Base-by-base conservation (phyloP, 2,888 invertebrate species). In the Agrotis clavis region DNA sequence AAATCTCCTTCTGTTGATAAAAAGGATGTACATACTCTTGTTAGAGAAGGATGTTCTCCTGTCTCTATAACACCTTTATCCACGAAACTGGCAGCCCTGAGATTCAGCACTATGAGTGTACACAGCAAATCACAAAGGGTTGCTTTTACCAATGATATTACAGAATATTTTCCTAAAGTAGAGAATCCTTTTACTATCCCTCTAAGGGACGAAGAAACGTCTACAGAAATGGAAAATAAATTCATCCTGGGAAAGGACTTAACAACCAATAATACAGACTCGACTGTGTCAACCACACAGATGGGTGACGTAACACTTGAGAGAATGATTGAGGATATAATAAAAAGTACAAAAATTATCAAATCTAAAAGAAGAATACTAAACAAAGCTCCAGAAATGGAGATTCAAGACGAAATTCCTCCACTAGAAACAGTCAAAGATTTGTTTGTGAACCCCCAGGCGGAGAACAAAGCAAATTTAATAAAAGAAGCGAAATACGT, bases 241-340 rank as follows among this genome's bases (percentile, higher is more conserved):
- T 96, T 93, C 76, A 95, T 96, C 65, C 84, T 95, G 67, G 89
- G 91, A 18, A 94, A 93, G 85, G 94, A 95, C 74, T 93, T 94
- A 35, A 79, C 91, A 41, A 88, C 87, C 4, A 94, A 93, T 82
- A 91, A 92, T 56, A 92, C 95, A 2, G 95, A 93, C 79, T 95
- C 96, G 16, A 95, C 96, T 13, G 94, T 96, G 41, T 96, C 96
- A 1, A 96, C 96, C 21, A 96, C 96, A 5, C 94, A 96, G 91
- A 96, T 96, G 96, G 96, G 96, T 4, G 96, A 96, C 84, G 86
- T 94, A 0, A 96, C 96, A 16, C 90, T 97, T 59, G 97, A 97
- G 86, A 96, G 94, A 90, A 96, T 97, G 92, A 97, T 97, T 57
- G 97, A 97, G 86, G 97, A 97, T 74, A 97, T 97, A 68, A 94